Evolutionary conservation across 2,797 vertebrate species (phyloP).

Genomic region (Anabas testudineus): DNA sequence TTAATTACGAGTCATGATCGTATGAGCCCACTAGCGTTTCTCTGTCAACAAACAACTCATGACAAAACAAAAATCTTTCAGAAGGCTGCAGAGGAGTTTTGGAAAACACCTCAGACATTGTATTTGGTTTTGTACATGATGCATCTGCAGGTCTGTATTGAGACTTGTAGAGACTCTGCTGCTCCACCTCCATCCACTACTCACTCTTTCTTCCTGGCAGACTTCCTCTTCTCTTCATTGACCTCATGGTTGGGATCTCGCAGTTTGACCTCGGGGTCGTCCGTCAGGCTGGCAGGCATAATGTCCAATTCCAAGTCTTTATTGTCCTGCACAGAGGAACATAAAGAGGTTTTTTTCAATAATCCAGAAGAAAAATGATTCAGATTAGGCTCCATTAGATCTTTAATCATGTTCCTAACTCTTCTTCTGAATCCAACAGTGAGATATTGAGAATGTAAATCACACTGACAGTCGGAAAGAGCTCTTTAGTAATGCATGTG

Average conservation of each 20-base stretch:
- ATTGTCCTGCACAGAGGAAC: slow-evolving; percentile 85
- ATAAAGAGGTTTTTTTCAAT: background rate
- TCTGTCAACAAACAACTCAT: background rate
- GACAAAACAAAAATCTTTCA: slow-evolving; percentile 1
- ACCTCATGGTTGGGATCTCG: slow-evolving; percentile 94
- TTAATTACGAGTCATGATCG: background rate
- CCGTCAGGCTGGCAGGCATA: slow-evolving; percentile 95
- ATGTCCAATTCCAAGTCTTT: slow-evolving; percentile 97
- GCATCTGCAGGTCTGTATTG: background rate
- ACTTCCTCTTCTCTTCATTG: slow-evolving; percentile 98
- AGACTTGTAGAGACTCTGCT: background rate
- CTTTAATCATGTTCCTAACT: background rate
- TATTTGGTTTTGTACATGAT: too few species aligned
- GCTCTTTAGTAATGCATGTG: too few species aligned
- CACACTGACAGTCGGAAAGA: background rate
- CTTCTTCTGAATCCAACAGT: background rate
- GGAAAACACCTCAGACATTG: too few species aligned
- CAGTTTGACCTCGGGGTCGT: slow-evolving; percentile 92
- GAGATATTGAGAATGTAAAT: background rate
- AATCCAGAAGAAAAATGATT: background rate
- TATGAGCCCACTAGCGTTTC: background rate
- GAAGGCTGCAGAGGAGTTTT: background rate
- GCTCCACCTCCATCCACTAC: slow-evolving; percentile 35
- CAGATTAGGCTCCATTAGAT: background rate
- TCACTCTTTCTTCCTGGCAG: slow-evolving; percentile 97